Evolutionary conservation across 1,140 invertebrate species (phyloP), one percentile per base, ranked within the genome.

Genomic region (Theocolax elegans): DNA sequence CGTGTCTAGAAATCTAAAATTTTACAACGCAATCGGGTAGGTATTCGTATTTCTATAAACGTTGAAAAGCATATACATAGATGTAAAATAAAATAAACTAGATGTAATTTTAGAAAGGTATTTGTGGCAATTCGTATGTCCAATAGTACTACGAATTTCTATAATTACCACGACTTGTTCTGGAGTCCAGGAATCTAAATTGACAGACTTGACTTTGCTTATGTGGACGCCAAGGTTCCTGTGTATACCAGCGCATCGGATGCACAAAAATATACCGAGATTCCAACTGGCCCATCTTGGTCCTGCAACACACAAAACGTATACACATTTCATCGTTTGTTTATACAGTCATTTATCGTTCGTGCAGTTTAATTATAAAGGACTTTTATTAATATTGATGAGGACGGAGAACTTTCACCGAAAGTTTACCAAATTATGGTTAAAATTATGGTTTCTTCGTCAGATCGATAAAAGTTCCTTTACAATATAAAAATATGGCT

Each of bases 231-330:
- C 96, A 40, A 99, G 88, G 86, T 99, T 99, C 73, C 97, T 90
- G 85, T 99, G 97, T 77, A 99, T 99, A 19, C 97, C 97, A 23
- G 97, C 97, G 87, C 97, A 99, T 60, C 97, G 90, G 79, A 99
- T 99, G 85, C 97, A 99, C 8, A 99, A 86, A 83, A 99, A 99
- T 79, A 99, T 94, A 21, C 97, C 97, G 64, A 99, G 85, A 87
- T 99, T 99, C 97, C 97, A 99, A 73, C 97, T 98, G 46, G 97
- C 97, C 97, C 97, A 99, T 86, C 97, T 90, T 71, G 97, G 97
- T 84, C 96, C 97, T 98, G 73, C 21, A 83, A 80, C 75, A 77
- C 2, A 40, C 13, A 48, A 62, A 23, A 21, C 21, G 17, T 38
- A 38, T 38, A 38, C 6, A 38, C 35, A 7, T 7, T 38, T 38